These are phyloP conservation scores for Meriones unguiculatus DNA, from an alignment of 2,113 vertebrate species.

Conservation along the genomic window DNA sequence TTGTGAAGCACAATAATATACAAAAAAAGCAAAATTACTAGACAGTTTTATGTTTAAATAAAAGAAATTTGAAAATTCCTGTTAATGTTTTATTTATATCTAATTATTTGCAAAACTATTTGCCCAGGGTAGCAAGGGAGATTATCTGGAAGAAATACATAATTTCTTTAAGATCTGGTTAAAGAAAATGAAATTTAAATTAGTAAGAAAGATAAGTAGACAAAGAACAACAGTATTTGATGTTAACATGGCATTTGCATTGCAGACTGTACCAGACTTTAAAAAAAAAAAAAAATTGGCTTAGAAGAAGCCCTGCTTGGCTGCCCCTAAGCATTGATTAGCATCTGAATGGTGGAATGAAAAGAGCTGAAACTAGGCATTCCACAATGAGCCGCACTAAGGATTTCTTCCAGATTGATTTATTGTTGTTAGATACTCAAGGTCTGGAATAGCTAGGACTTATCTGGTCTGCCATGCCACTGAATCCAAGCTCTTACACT, in stretches of 20 bases:
- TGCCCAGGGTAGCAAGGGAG: background rate
- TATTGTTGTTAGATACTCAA: conserved; percentile 6
- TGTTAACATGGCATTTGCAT: background rate
- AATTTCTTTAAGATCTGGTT: conserved; percentile 49
- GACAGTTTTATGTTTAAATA: background rate
- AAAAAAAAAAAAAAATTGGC: background rate
- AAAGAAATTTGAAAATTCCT: background rate
- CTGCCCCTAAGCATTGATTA: conserved; percentile 39
- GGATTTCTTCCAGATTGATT: conserved; percentile 45
- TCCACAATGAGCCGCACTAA: conserved; percentile 8
- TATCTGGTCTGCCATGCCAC: background rate
- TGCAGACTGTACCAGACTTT: background rate
- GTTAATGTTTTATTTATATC: background rate
- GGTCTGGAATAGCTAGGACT: background rate
- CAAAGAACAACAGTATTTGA: background rate
- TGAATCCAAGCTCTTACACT: background rate
- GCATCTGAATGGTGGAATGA: conserved; percentile 58
- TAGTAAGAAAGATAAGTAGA: conserved; percentile 4
- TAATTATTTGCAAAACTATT: conserved; percentile 27
- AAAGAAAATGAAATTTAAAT: conserved; percentile 48
- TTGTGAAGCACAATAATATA: background rate
- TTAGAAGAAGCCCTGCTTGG: background rate
- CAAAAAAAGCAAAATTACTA: background rate
- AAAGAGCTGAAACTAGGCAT: conserved; percentile 41
- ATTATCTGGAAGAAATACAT: background rate